Base-by-base conservation (phyloP, 2,797 vertebrate species). In the Helicolenus hilgendorfi region DNA sequence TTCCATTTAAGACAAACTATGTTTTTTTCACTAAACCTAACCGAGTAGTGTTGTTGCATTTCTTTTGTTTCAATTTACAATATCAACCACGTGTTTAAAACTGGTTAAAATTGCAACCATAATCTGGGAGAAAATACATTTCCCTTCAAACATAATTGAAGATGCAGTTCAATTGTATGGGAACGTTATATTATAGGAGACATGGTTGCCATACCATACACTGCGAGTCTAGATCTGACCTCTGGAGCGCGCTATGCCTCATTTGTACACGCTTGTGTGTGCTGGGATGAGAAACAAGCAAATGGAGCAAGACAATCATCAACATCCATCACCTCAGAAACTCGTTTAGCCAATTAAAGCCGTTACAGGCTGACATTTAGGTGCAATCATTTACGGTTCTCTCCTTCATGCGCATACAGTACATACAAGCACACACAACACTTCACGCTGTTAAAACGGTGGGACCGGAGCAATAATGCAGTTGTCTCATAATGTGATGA, bases 311-410 rank as follows among this genome's bases (percentile, higher is more conserved):
- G 81, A 89, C 89, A 93, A 91, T 95, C 92, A 94, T 94, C 89
- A 91, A 88, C 92, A 95, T 97, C 95, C 92, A 96, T 96, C 94
- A 95, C 79, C 86, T 84, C 81, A 91, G 84, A 95, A 94, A 92
- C 86, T 94, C 84, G 94, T 97, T 96, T 91, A 85, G 85, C 82
- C 90, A 94, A 93, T 97, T 95, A 96, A 89, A 82, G 76, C 81
- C 26, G 74, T 89, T 88, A 86, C 72, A 68, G 88, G 65, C 79
- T 95, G 92, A 92, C 92, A 92, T 95, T 91, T 92, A 73, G 88
- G 81, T 41, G 72, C 79, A 82, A 94, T 95, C 86, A 89, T 81
- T 55, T 22, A 67, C 13, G 58, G 7, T 41, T 74, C 59, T 62
- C 35, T 33, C 29, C 89, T 33, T 63, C 55, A 68, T 35, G 33